These are phyloP conservation scores for Felis catus DNA, from an alignment of 2,113 vertebrate species.

Conservation along the genomic window F.catus_Fca126_mat1.0 CM031419.1:122340001-122340500, in stretches of 20 bases:
- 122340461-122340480: neutral
- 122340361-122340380: neutral
- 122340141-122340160: neutral
- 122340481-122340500: neutral
- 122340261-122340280: neutral
- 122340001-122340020: slow-evolving; percentile 58
- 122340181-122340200: neutral
- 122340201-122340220: neutral
- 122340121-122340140: neutral
- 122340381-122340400: neutral
- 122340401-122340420: neutral
- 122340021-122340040: slow-evolving; percentile 38
- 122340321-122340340: neutral
- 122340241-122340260: neutral
- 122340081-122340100: neutral
- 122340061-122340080: slow-evolving; percentile 26
- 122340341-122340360: neutral
- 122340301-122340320: neutral
- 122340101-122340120: neutral
- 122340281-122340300: neutral
- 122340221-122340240: neutral
- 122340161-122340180: neutral
- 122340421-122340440: neutral
- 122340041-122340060: slow-evolving; percentile 53
- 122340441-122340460: neutral